phyloP scores from a whole-genome alignment of 2,888 invertebrate species.

The Harpagoxenus sublaevis region DNA sequence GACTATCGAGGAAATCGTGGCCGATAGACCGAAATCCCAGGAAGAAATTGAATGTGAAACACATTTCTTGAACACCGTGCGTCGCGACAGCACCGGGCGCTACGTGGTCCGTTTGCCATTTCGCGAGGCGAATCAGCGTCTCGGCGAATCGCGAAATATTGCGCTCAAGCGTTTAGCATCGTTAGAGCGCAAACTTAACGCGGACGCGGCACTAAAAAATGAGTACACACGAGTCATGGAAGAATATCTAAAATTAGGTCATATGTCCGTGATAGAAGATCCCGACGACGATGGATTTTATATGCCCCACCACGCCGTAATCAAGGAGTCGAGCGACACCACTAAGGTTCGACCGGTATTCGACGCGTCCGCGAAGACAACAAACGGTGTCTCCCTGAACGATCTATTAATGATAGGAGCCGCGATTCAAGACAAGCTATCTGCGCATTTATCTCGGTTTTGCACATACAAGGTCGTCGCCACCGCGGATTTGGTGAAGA shows the following conservation, averaged over 20 bases:
- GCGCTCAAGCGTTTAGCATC: background rate
- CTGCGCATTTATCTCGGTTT: background rate
- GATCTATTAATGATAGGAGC: background rate
- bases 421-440: background rate
- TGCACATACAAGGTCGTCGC: background rate
- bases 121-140: too few relatives aligned
- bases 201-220: accelerated
- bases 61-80: background rate
- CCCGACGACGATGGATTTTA: background rate
- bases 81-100: background rate
- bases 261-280: background rate
- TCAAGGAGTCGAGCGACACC: background rate
- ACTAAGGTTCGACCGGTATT: background rate
- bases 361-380: background rate
- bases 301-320: background rate
- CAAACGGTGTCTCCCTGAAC: background rate
- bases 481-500: background rate
- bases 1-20: background rate
- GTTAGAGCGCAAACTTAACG: background rate
- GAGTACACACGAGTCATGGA: background rate
- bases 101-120: background rate
- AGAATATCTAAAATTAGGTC: background rate
- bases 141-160: background rate
- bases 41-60: background rate
- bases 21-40: background rate